phyloP scores from a whole-genome alignment of 2,797 vertebrate genomes.

The Molossus alvarezi region DNA sequence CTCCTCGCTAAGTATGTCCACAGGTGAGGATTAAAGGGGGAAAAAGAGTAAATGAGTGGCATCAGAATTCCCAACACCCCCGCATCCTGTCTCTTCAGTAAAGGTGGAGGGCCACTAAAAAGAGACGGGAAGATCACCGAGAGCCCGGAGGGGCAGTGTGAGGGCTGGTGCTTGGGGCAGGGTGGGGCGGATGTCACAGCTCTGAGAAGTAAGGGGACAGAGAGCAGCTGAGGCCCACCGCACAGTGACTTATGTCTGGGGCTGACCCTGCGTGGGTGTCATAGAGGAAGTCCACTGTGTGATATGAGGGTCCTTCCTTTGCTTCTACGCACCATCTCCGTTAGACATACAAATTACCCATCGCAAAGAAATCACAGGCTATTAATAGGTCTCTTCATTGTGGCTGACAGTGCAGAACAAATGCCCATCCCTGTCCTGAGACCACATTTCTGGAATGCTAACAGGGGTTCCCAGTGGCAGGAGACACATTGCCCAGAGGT shows the following conservation, averaged over 20 bases:
- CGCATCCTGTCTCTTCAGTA: not conserved
- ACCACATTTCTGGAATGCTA: conserved; percentile 72
- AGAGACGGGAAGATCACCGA: not conserved
- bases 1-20: too few species aligned
- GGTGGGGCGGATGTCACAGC: not conserved
- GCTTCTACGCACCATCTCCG: conserved; percentile 31
- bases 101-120: not conserved
- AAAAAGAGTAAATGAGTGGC: conserved; percentile 32
- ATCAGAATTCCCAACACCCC: not conserved
- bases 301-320: conserved; percentile 45
- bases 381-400: conserved; percentile 76
- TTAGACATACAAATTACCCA: conserved; percentile 74
- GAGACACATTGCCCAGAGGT: conserved; percentile 64
- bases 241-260: not conserved
- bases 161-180: not conserved
- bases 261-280: conserved; percentile 4
- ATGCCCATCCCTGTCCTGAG: conserved; percentile 50
- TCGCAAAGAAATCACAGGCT: conserved; percentile 68
- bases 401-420: conserved; percentile 74
- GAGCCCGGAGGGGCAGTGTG: not conserved
- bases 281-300: not conserved
- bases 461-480: conserved; percentile 56
- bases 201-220: not conserved
- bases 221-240: not conserved
- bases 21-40: too few species aligned